Base-by-base conservation (phyloP, 2,888 invertebrate genomes). In the Drosophila pseudotakahashii region DNA sequence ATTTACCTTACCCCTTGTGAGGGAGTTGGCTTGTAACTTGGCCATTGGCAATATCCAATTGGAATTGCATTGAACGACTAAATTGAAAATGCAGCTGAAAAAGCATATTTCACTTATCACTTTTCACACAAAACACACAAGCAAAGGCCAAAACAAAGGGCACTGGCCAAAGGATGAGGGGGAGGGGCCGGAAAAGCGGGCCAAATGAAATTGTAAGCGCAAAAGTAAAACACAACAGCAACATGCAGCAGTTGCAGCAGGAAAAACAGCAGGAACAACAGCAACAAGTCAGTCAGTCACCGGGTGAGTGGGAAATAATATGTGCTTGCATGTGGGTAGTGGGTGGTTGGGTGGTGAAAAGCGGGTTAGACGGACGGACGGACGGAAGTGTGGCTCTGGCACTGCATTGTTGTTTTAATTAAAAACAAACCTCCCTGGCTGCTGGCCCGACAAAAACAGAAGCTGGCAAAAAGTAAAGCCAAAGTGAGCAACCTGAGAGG, bases 51-150 rank as follows among this genome's bases (percentile, higher is more conserved):
- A 84, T 78, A 78, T 87, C 73, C 79, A 83, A 89, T 89, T 84
- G 85, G 57, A 83, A 89, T 83, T 82, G 88, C 88, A 84, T 84
- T 87, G 89, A 89, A 74, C 77, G 74, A 70, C 85, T 83, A 89
- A 83, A 83, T 84, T 89, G 83, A 89, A 84, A 84, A 75, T 75
- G 76, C 75, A 61, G 81, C 89, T 84, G 88, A 87, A 83, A 68
- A 83, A 83, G 82, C 82, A 83, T 83, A 83, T 88, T 83, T 83
- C 82, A 83, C 89, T 83, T 83, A 83, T 83, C 82, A 81, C 89
- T 84, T 82, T 86, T 77, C 89, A 80, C 89, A 82, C 87, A 82
- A 84, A 83, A 72, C 64, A 78, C 73, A 82, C 69, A 63, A 52
- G 39, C 50, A 37, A 51, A 60, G 70, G 48, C 36, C 42, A 53